Evolutionary conservation across 1,140 invertebrate species (phyloP).

Genomic region (Plutomurus gul): DNA sequence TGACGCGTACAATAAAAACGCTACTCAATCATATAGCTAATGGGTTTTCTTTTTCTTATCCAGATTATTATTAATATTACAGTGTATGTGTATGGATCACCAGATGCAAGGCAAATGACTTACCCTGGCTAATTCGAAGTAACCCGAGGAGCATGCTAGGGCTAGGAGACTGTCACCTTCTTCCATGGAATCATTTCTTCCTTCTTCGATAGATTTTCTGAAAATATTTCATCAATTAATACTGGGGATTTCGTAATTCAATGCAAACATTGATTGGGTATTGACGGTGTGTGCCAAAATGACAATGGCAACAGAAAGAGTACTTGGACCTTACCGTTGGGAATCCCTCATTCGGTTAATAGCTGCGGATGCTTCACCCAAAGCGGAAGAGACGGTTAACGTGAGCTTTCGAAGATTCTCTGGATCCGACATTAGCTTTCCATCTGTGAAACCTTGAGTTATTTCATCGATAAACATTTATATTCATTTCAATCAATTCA

Average conservation of each 20-base stretch:
- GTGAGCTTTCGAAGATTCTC: conserved; percentile 81
- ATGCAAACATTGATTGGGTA: neutral
- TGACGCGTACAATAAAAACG: no score
- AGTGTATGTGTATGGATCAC: no score
- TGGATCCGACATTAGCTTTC: conserved; percentile 76
- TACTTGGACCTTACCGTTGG: conserved; percentile 45
- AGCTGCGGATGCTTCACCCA: conserved; percentile 94
- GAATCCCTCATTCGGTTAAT: conserved; percentile 84
- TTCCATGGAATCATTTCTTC: conserved; percentile 86
- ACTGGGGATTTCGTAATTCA: neutral
- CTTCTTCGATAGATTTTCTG: conserved; percentile 85
- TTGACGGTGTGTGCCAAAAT: neutral
- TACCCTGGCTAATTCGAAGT: conserved; percentile 90
- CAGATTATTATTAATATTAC: no score
- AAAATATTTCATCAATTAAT: neutral
- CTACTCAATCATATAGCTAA: no score
- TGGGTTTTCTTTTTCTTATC: no score
- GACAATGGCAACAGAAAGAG: neutral
- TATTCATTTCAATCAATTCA: conserved; percentile 30
- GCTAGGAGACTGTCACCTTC: conserved; percentile 90
- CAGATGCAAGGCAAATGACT: conserved; percentile 39
- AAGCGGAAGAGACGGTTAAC: conserved; percentile 86
- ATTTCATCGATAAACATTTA: conserved; percentile 35
- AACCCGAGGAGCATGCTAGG: conserved; percentile 89
- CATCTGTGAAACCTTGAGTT: conserved; percentile 61